These are phyloP conservation scores for Argyresthia goedartella DNA, from an alignment of 2,888 invertebrate species.

Conservation along the genomic window DNA sequence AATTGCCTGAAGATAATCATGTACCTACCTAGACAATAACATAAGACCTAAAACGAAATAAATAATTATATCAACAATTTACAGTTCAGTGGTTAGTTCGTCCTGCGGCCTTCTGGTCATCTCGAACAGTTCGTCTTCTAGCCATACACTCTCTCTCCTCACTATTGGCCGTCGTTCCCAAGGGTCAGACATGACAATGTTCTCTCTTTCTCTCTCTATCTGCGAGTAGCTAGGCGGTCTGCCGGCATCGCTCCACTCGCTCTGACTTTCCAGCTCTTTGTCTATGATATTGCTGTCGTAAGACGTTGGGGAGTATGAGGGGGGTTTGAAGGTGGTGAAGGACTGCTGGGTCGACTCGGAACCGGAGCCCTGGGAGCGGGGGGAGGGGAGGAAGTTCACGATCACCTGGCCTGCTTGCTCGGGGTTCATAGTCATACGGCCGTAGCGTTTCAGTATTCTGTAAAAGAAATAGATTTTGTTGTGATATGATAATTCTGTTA, in stretches of 20 bases:
- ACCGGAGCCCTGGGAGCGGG: constrained; percentile 56
- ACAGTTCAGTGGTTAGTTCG: constrained; percentile 89
- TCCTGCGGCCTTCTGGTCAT: constrained; percentile 89
- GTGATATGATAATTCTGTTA: not conserved
- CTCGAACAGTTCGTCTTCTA: constrained; percentile 86
- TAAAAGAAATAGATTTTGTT: constrained; percentile 11
- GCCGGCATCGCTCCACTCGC: constrained; percentile 67
- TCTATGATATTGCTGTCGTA: constrained; percentile 52
- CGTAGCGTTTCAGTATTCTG: constrained; percentile 76
- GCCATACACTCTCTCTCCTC: constrained; percentile 72
- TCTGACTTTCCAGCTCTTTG: constrained; percentile 56
- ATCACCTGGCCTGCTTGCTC: constrained; percentile 71
- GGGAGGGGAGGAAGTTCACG: constrained; percentile 80
- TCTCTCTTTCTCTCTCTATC: constrained; percentile 47
- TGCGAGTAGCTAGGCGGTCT: constrained; percentile 54
- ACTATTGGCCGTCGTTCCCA: constrained; percentile 64
- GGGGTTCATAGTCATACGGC: constrained; percentile 56
- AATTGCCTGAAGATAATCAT: too few species aligned
- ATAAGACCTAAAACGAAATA: too few species aligned
- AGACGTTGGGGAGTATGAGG: constrained; percentile 63
- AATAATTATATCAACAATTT: constrained; percentile 17
- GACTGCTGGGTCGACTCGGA: constrained; percentile 55
- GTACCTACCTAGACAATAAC: too few species aligned
- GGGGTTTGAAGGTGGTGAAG: constrained; percentile 64
- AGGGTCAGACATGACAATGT: constrained; percentile 54